Evolutionary conservation across 2,888 invertebrate genomes (phyloP).

Genomic region (Euphydryas editha): DNA sequence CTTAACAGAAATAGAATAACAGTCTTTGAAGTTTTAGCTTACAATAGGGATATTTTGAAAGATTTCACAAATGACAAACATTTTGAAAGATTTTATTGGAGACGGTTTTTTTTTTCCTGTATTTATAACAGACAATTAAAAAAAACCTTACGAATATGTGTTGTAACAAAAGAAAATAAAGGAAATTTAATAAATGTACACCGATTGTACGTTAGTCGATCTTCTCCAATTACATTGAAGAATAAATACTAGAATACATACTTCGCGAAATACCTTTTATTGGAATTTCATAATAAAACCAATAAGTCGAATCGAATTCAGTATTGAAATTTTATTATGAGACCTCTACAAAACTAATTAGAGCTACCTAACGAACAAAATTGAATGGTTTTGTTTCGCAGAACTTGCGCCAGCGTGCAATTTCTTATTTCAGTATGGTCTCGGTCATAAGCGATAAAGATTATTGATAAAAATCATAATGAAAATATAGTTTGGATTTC

Average conservation of each 20-base stretch:
- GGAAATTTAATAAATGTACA: no score
- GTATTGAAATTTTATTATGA: constrained; percentile 34
- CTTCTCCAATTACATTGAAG: neutral
- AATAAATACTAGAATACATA: neutral
- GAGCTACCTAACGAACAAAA: constrained; percentile 41
- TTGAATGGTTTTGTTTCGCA: constrained; percentile 48
- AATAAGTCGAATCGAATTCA: constrained; percentile 18
- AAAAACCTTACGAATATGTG: no score
- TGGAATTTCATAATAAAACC: constrained; percentile 7
- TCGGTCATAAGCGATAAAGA: constrained; percentile 20
- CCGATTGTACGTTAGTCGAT: neutral
- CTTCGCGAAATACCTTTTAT: neutral
- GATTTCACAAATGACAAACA: no score
- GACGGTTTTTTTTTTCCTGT: no score
- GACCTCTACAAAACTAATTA: constrained; percentile 51
- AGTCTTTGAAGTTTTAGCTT: neutral
- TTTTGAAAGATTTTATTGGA: no score
- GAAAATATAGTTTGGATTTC: neutral
- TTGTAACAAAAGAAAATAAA: no score
- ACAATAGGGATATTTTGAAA: neutral
- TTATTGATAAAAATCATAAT: neutral
- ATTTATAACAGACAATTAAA: no score
- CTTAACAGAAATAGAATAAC: neutral
- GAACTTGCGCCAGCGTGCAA: constrained; percentile 46
- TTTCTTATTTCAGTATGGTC: constrained; percentile 35